Percentiles rank a stretch among this genome's conserved stretches.
These are phyloP conservation scores for Antitype chi DNA, from an alignment of 2,888 invertebrate genomes.

Conservation along the genomic window DNA sequence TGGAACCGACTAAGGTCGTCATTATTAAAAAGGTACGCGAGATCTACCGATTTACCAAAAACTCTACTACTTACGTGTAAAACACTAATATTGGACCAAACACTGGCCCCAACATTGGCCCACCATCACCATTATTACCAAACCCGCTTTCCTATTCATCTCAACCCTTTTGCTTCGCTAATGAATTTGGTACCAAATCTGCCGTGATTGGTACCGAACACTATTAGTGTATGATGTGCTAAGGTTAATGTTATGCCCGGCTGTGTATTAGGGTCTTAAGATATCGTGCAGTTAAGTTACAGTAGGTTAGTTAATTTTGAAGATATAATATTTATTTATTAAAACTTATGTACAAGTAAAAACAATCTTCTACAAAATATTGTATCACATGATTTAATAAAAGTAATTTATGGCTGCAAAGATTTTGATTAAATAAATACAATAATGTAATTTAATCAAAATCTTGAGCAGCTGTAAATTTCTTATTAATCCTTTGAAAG, in stretches of 20 bases:
- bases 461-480: too few relatives aligned
- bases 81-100: slow-evolving; percentile 27
- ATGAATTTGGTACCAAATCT: slow-evolving; percentile 69
- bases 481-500: background rate
- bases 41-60: too few relatives aligned
- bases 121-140: slow-evolving; percentile 25
- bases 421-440: too few relatives aligned
- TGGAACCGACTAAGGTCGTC: too few relatives aligned
- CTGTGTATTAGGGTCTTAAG: slow-evolving; percentile 39
- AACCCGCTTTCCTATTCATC: slow-evolving; percentile 50
- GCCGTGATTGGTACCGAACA: slow-evolving; percentile 54
- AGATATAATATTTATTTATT: background rate
- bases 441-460: background rate
- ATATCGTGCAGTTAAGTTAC: background rate
- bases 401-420: background rate
- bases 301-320: slow-evolving; percentile 41
- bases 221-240: slow-evolving; percentile 67
- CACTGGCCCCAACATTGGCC: slow-evolving; percentile 35
- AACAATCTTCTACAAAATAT: background rate
- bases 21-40: too few relatives aligned
- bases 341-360: too few relatives aligned
- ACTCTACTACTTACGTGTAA: background rate
- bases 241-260: slow-evolving; percentile 50
- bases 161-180: slow-evolving; percentile 64
- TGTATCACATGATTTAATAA: background rate